Percentiles rank a stretch among this genome's conserved stretches.
These are phyloP conservation scores for Macropodus opercularis DNA, from an alignment of 2,797 vertebrate genomes.

Conservation along the genomic window DNA sequence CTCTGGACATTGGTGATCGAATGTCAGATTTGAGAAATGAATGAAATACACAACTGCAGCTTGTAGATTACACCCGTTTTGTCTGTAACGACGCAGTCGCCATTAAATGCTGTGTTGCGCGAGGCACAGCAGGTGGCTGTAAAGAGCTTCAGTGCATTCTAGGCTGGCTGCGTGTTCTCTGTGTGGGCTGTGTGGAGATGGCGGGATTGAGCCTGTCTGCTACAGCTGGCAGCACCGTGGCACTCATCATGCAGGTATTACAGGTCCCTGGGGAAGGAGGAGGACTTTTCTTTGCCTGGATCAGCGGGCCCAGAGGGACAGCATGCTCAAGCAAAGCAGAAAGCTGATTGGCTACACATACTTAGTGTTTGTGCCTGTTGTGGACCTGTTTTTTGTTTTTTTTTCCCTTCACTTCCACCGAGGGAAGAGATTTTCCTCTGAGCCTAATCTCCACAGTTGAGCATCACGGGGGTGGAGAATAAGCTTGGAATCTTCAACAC, in stretches of 20 bases:
- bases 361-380: slow-evolving; percentile 70
- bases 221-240: slow-evolving; percentile 54
- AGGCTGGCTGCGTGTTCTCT: slow-evolving; percentile 21
- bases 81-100: background rate
- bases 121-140: slow-evolving; percentile 80
- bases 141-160: slow-evolving; percentile 69
- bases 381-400: too few relatives aligned
- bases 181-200: slow-evolving; percentile 45
- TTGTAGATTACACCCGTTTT: slow-evolving; percentile 9
- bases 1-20: background rate
- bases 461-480: slow-evolving; percentile 67
- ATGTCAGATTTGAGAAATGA: background rate
- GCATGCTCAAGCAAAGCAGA: slow-evolving; percentile 64
- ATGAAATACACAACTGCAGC: background rate
- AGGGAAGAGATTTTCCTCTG: slow-evolving; percentile 68
- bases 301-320: slow-evolving; percentile 66
- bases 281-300: slow-evolving; percentile 67
- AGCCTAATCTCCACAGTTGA: slow-evolving; percentile 72
- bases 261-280: slow-evolving; percentile 46
- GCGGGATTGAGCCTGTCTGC: slow-evolving; percentile 48
- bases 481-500: slow-evolving; percentile 66
- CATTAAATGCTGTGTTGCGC: slow-evolving; percentile 51
- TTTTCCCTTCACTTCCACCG: slow-evolving; percentile 33
- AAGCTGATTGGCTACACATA: slow-evolving; percentile 78
- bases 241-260: slow-evolving; percentile 78